A percentile compares a stretch with the other conserved stretches of the same genome.
phyloP scores from a whole-genome alignment of 2,797 vertebrate genomes.

The Typhlichthys eigenmanni region DNA sequence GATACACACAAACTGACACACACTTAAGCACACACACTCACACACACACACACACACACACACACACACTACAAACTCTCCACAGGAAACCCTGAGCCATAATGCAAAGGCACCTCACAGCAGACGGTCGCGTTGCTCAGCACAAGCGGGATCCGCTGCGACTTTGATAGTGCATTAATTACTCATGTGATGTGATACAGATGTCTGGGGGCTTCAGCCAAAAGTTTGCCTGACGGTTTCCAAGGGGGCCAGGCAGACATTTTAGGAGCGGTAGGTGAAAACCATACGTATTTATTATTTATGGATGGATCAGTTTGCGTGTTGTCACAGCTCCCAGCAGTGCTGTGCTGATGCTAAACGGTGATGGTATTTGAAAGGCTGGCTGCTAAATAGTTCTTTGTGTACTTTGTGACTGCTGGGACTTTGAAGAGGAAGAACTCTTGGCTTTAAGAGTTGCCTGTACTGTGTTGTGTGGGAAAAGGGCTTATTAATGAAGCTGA shows the following conservation, averaged over 20 bases:
- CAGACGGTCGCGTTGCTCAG: conserved; percentile 77
- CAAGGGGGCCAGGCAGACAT: conserved; percentile 81
- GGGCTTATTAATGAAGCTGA: conserved; percentile 54
- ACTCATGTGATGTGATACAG: conserved; percentile 86
- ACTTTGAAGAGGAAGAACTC: conserved; percentile 80
- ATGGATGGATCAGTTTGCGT: conserved; percentile 79
- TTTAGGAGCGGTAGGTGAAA: conserved; percentile 87
- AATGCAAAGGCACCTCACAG: conserved; percentile 79
- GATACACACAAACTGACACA: conserved; percentile 31
- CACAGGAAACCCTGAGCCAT: conserved; percentile 80
- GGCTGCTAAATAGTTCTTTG: conserved; percentile 84
- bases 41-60: conserved; percentile 28
- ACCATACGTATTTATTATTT: conserved; percentile 85
- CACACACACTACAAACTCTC: conserved; percentile 66
- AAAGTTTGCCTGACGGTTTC: conserved; percentile 84
- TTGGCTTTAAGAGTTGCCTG: conserved; percentile 69
- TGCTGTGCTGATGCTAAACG: conserved; percentile 81
- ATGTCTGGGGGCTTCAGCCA: conserved; percentile 84
- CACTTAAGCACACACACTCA: conserved; percentile 26
- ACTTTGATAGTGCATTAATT: conserved; percentile 88
- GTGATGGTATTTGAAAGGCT: conserved; percentile 83
- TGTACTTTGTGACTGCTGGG: conserved; percentile 82
- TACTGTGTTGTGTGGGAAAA: conserved; percentile 64
- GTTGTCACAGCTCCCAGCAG: conserved; percentile 80
- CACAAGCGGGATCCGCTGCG: conserved; percentile 80